A percentile compares a stretch with the other conserved stretches of the same genome.
Evolutionary conservation across 2,888 invertebrate species (phyloP).

Genomic region (Lasius platythorax): DNA sequence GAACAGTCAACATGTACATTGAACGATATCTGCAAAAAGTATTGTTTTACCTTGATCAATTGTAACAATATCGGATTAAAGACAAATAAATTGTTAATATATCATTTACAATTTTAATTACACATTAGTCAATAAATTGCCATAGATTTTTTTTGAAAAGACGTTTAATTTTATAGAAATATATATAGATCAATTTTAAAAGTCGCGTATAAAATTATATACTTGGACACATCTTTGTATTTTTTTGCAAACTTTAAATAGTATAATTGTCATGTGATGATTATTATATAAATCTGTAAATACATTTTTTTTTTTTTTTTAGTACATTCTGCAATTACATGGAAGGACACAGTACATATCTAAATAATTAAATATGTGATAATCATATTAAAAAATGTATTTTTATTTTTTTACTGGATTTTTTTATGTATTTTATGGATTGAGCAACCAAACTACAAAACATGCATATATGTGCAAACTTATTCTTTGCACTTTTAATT

Average conservation of each 20-base stretch:
- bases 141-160: neutral
- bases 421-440: slow-evolving; percentile 39
- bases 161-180: neutral
- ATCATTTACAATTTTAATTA: slow-evolving; percentile 21
- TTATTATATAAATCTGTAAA: neutral
- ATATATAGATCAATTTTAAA: neutral
- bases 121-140: slow-evolving; percentile 22
- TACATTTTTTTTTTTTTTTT: neutral
- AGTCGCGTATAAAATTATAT: neutral
- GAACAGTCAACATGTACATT: slow-evolving; percentile 12
- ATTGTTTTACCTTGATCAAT: slow-evolving; percentile 23
- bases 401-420: slow-evolving; percentile 60
- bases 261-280: neutral
- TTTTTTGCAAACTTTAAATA: neutral
- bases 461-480: slow-evolving; percentile 60
- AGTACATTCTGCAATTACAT: neutral
- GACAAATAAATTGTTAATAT: slow-evolving; percentile 38
- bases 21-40: neutral
- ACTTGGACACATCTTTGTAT: neutral
- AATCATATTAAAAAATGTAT: slow-evolving; percentile 60
- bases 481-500: slow-evolving; percentile 23
- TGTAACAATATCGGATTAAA: slow-evolving; percentile 32
- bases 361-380: slow-evolving; percentile 26
- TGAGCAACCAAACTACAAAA: slow-evolving; percentile 62
- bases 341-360: neutral